These are phyloP conservation scores for Eucidaris tribuloides DNA, from an alignment of 35 echinoderm and acorn worm species.

Conservation along the genomic window DNA sequence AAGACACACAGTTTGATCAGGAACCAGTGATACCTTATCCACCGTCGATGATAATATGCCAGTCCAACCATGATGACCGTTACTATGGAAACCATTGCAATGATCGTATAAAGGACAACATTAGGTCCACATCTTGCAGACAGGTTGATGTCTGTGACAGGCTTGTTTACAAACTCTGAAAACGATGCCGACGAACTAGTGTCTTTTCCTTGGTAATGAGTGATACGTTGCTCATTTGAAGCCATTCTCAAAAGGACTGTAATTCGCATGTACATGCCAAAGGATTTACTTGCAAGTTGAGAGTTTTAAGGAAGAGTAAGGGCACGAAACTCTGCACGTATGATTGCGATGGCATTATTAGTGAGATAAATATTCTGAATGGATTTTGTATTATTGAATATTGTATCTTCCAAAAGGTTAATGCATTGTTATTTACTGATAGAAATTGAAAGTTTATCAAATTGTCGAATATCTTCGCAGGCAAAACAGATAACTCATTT, in stretches of 20 bases:
- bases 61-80: not conserved
- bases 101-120: not conserved
- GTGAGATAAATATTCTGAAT: not conserved
- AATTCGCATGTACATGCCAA: not conserved
- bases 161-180: not conserved
- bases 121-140: not conserved
- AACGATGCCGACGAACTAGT: slow-evolving; percentile 1
- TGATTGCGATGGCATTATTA: not conserved
- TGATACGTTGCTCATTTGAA: not conserved
- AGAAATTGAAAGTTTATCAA: not conserved
- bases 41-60: not conserved
- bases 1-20: not conserved
- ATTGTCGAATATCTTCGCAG: not conserved
- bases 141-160: not conserved
- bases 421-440: not conserved
- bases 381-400: not conserved
- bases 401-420: not conserved
- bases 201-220: not conserved
- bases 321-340: not conserved
- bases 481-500: not conserved
- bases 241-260: slow-evolving; percentile 6
- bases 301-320: not conserved
- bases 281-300: not conserved
- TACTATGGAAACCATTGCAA: not conserved
- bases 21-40: not conserved